Evolutionary conservation across 2,113 vertebrate genomes (phyloP), one percentile per base, ranked within the genome.

Genomic region (Menidia beryllina): DNA sequence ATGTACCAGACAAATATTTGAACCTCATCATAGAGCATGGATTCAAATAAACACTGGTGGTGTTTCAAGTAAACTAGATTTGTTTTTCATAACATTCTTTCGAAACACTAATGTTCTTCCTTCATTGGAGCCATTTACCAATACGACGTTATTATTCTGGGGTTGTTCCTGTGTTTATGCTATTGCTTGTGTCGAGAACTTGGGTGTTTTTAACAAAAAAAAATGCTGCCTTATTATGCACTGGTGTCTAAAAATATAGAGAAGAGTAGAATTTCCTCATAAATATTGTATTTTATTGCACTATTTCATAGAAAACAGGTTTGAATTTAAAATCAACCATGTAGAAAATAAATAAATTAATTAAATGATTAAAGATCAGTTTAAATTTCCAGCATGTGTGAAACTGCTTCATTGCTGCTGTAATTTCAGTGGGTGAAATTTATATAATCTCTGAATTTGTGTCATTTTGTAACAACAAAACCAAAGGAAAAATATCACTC

Each of bases 1-100:
- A 26, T 52, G 45, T 20, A 72, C 17, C 12, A 50, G 14, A 79
- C n/a, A 70, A 51, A 53, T 59, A 48, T 72, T 81, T 79, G 56
- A 21, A 55, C 47, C 38, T 56, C 20, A 41, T 38, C 59, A 56
- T 26, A 20, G n/a, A 57, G 58, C 27, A 43, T 25, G n/a, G 54
- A 56, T 67, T 38, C 38, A 56, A 63, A 75, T 64, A 64, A 80
- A 71, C 6, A 54, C 23, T 61, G 20, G 8, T 1, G 4, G 21
- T 61, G 49, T 70, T 74, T 69, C 67, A 80, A 77, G 76, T 57
- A 69, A 63, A 67, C 19, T 30, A 66, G 21, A 72, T 79, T 79
- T 80, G 25, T 47, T 71, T 69, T 78, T 56, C 34, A 69, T 36
- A 69, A 51, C 7, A 48, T 69, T 66, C 14, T 48, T 19, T 62